A percentile compares a stretch with the other conserved stretches of the same genome.
These are phyloP conservation scores for Stenchaetothrips biformis DNA, from an alignment of 2,888 invertebrate genomes.

Conservation along the genomic window DNA sequence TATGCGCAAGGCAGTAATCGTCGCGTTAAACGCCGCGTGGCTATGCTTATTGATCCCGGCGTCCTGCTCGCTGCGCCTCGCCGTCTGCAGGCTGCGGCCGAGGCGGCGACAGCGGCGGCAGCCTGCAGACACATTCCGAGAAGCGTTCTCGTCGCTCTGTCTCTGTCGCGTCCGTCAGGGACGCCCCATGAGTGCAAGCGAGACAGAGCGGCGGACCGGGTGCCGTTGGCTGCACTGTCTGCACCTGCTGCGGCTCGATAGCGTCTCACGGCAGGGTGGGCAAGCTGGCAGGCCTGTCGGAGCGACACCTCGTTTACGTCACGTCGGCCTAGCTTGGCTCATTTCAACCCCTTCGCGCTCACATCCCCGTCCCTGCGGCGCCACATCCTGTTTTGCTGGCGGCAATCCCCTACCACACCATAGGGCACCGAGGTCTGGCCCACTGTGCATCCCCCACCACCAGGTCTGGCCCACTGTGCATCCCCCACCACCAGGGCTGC, in stretches of 20 bases:
- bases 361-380: neutral
- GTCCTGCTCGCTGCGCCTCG: neutral
- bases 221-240: neutral
- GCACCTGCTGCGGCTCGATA: slow-evolving; percentile 19
- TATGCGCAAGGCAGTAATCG: neutral
- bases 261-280: neutral
- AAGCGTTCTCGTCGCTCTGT: no score
- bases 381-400: no score
- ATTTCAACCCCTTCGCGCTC: neutral
- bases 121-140: no score
- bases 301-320: slow-evolving; percentile 24
- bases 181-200: no score
- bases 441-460: no score
- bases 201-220: no score
- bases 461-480: no score
- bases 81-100: neutral
- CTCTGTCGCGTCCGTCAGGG: no score
- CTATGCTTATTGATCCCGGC: neutral
- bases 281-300: neutral
- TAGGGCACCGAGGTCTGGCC: no score
- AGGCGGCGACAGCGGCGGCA: neutral
- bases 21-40: neutral
- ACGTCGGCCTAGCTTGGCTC: neutral
- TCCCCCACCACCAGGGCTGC: no score
- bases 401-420: no score